Evolutionary conservation across 2,113 vertebrate genomes (phyloP), one percentile per base, ranked within the genome.

Genomic region (Ptilorrhoa leucosticta): DNA sequence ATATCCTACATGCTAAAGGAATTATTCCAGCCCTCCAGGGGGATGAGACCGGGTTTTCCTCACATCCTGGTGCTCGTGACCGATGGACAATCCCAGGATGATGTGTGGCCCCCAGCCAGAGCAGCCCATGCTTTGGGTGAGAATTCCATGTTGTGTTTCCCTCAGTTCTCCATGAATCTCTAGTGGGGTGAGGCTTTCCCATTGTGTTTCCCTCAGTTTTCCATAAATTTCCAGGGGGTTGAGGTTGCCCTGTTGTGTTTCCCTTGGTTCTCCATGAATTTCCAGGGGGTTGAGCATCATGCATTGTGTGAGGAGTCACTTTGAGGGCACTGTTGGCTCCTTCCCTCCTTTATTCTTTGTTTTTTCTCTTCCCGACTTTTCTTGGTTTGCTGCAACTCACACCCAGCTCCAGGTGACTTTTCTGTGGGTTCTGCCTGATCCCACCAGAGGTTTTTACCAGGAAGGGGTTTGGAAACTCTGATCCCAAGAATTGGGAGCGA

Each of bases 21-120:
- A 71, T 53, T 99, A 44, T 99, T 99, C 84, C 98, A 98, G 88
- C 94, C 98, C 93, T 98, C 98, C 92, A 95, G 97, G 77, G 99
- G 99, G 28, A 99, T 99, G 99, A 98, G 99, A 37, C 97, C 95
- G 15, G 89, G 97, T 8, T 97, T 97, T 39, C 96, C 99, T 66
- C 99, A 98, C 19, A 71, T 98, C 42, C 93, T 99, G 95, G 97
- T 99, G 61, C 95, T 99, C 9, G 94, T 99, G 68, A 99, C 99
- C 1, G 99, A 99, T 27, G 99, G 99, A n/a, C 97, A 87, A 58
- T 99, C 99, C 44, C 98, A 98, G 94, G 99, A 99, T 42, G 98
- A 99, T 1, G 99, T 99, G 86, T 35, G 96, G 65, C 97, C 97
- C 7, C 98, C 99, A 20, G 98, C 99, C 47, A 98, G 98, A 93